phyloP scores from a whole-genome alignment of 2,888 invertebrate species.

The Caenorhabditis japonica region DNA sequence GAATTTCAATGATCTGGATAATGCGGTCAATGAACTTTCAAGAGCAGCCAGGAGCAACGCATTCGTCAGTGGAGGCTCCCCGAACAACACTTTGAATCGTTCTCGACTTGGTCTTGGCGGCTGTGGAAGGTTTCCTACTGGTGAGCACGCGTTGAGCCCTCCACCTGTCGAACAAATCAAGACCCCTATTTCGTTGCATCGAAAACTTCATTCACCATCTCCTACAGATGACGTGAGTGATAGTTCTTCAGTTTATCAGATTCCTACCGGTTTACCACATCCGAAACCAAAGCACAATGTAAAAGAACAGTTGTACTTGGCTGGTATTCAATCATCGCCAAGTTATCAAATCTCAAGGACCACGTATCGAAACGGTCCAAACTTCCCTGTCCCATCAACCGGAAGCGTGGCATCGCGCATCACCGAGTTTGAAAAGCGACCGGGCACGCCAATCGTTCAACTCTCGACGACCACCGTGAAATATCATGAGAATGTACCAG shows the following conservation, averaged over 20 bases:
- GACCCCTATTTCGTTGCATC: slow-evolving; percentile 27
- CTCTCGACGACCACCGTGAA: slow-evolving; percentile 45
- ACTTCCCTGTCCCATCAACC: slow-evolving; percentile 72
- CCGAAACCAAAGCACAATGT: slow-evolving; percentile 77
- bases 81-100: slow-evolving; percentile 16
- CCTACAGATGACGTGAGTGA: slow-evolving; percentile 63
- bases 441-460: slow-evolving; percentile 67
- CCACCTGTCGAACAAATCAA: slow-evolving; percentile 14
- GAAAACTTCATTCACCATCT: slow-evolving; percentile 59
- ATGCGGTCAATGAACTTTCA: slow-evolving; percentile 63
- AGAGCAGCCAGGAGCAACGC: slow-evolving; percentile 31
- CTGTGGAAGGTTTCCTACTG: slow-evolving; percentile 73
- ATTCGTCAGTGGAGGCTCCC: slow-evolving; percentile 18
- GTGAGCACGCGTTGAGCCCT: slow-evolving; percentile 64
- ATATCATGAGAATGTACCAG: slow-evolving; percentile 42
- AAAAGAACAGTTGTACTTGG: slow-evolving; percentile 72
- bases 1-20: slow-evolving; percentile 70
- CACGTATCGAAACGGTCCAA: slow-evolving; percentile 57
- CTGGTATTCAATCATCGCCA: slow-evolving; percentile 50
- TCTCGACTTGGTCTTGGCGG: slow-evolving; percentile 61
- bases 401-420: slow-evolving; percentile 74
- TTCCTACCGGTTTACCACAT: slow-evolving; percentile 72
- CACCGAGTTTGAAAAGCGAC: slow-evolving; percentile 71
- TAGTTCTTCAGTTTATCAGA: slow-evolving; percentile 63
- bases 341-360: slow-evolving; percentile 31